Percentiles rank a stretch among this genome's conserved stretches.
Conservation (phyloP, 92 coral and sea anemone genomes). For the Heteractis magnifica region DNA sequence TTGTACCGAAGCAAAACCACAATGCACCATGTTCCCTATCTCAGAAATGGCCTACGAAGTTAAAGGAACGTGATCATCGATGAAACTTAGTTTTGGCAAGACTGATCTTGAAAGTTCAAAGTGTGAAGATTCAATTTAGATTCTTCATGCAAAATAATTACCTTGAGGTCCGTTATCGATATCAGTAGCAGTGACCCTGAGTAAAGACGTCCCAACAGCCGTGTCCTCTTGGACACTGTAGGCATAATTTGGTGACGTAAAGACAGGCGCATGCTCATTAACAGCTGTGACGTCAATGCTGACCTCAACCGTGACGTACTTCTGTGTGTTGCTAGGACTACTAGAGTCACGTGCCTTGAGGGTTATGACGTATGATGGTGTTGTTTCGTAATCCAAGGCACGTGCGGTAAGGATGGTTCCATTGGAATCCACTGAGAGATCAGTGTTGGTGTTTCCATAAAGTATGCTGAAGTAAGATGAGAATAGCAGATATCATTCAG, state of each 20-base stretch:
- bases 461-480: slow-evolving; percentile 45
- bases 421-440: slow-evolving; percentile 53
- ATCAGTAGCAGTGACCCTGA: slow-evolving; percentile 68
- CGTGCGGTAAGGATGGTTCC: slow-evolving; percentile 64
- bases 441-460: slow-evolving; percentile 59
- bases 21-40: too few relatives aligned
- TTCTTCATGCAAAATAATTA: slow-evolving; percentile 9
- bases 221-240: slow-evolving; percentile 53
- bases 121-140: not conserved
- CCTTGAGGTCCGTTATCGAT: slow-evolving; percentile 69
- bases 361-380: slow-evolving; percentile 60
- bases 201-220: slow-evolving; percentile 64
- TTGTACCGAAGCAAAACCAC: too few relatives aligned
- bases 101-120: too few relatives aligned
- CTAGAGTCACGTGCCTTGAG: slow-evolving; percentile 61
- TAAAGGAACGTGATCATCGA: too few relatives aligned
- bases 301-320: slow-evolving; percentile 47
- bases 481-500: too few relatives aligned
- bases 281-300: slow-evolving; percentile 61
- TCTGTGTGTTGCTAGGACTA: slow-evolving; percentile 57
- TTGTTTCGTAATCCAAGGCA: slow-evolving; percentile 67
- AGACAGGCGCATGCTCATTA: slow-evolving; percentile 60
- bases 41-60: too few relatives aligned
- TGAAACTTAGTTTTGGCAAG: too few relatives aligned
- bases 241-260: slow-evolving; percentile 47